Evolutionary conservation across 2,797 vertebrate genomes (phyloP), one percentile per base, ranked within the genome.

Genomic region (Neosilurus hyrtlii): DNA sequence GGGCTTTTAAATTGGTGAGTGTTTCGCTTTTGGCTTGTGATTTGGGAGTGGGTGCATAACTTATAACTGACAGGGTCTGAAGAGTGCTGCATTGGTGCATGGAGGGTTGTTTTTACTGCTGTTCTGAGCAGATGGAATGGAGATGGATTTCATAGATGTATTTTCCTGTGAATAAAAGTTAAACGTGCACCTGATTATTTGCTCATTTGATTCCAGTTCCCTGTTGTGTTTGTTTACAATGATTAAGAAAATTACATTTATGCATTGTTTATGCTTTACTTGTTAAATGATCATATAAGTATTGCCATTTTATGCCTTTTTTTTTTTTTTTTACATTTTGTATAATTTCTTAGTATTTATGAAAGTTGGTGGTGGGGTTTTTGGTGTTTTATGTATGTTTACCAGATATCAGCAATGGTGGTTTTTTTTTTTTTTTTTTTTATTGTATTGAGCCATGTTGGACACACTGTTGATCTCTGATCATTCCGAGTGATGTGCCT

Each of bases 101-200:
- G 59, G 81, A 83, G 82, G 86, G 86, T 84, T 89, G 88, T 89
- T 87, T 84, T 88, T 87, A 86, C 92, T 94, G 92, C 93, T 94
- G 93, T 94, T 94, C 79, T 93, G 93, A 92, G 92, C 92, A 93
- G 93, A 89, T 86, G 49, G 86, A 82, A 80, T 87, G 84, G 72
- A 30, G 52, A 74, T 83, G 90, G 92, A 85, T 85, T 90, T 87
- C 84, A 82, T 86, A 85, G 90, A 92, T 91, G 92, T 91, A 91
- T 92, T 87, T 82, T 86, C 85, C 68, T 87, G 73, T 89, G 85
- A 82, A n/a, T 65, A 73, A 61, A 68, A 86, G 83, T 83, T 83
- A 88, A 86, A 89, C 37, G 54, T 72, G 54, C 68, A 82, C 66
- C 72, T 30, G 30, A 78, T 66, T 75, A 63, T 26, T 82, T 84